Base-by-base conservation (phyloP, 1,140 invertebrate genomes). In the Cydia amplana region DNA sequence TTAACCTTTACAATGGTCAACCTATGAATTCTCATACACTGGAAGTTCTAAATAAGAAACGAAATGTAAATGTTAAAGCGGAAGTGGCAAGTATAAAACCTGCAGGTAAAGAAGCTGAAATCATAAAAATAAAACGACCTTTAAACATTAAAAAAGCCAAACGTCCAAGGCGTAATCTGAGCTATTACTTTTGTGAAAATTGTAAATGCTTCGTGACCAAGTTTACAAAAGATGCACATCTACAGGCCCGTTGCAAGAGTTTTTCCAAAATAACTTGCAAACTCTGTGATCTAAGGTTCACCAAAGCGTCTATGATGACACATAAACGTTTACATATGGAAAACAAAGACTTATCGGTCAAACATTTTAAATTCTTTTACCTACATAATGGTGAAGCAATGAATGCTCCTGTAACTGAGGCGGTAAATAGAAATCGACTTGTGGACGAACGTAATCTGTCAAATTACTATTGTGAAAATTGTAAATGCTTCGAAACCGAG, bases 281-380 rank as follows among this genome's bases (percentile, higher is more conserved):
- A 75, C 74, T 74, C 55, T 90, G 88, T 81, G 87, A 87, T n/a
- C 77, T 91, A 60, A 67, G 82, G 18, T 78, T 87, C 74, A 82
- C 84, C 18, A 60, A 28, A 23, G 79, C 79, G 74, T 55, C 67
- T 73, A 77, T 82, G 18, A 49, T 55, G 9, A 70, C 74, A 12
- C 88, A 90, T 74, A 79, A 73, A 79, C 74, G 74, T 20, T 20
- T 83, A 51, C 84, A 88, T 70, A 16, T 73, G 43, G 75, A 82
- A 70, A 72, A 80, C 20, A 77, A 78, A 64, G 67, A 78, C 63
- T 73, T 87, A 67, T 82, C 72, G 75, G 76, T 91, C 40, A 75
- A 85, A 70, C 78, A 87, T 77, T 88, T 84, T 74, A 77, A 51
- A 70, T 89, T 91, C 80, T 85, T 81, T 76, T 77, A 85, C 75